Base-by-base conservation (phyloP, 2,797 vertebrate species). In the Lutjanus campechanus region DNA sequence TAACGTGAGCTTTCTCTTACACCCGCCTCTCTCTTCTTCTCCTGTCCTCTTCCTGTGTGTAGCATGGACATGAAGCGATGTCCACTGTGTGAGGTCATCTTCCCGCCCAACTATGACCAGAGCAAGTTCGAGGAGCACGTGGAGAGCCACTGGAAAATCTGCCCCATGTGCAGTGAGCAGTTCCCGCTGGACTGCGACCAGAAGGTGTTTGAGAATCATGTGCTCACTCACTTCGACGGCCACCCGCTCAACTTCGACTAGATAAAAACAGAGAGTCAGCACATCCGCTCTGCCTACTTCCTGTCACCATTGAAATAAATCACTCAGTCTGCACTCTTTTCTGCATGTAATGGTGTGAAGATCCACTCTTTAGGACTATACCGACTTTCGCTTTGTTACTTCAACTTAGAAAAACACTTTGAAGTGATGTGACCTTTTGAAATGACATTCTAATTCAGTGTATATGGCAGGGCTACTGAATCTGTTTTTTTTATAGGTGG, bases 121-220 rank as follows among this genome's bases (percentile, higher is more conserved):
- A 96, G 93, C 84, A 99, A 99, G 90, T 99, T 99, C 20, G 98
- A 98, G 93, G 98, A 98, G 68, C 98, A 99, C 0, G 98, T 99
- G 55, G 98, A 99, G 93, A 99, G 98, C 86, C 98, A 99, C 96
- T 99, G 98, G 98, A 99, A 99, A 91, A 97, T 97, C 83, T 99
- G 98, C 84, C 98, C 98, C 20, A 98, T 99, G 97, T 99, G 98
- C 96, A 97, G 96, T 0, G 96, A 99, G 95, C 98, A 99, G 95
- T 99, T 99, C 91, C 97, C 98, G 0, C 98, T 97, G 0, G 97
- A 99, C 95, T 98, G 96, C 0, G 97, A 99, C 91, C 98, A 99
- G 95, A 96, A 97, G 79, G 96, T 96, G 5, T 99, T 99, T 5
- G 98, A 99, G 95, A 97, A 97, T 84, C 98, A 99, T 0, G 98